Evolutionary conservation across 92 coral and sea anemone genomes (phyloP).

Genomic region (Parazoanthus atlanticus): DNA sequence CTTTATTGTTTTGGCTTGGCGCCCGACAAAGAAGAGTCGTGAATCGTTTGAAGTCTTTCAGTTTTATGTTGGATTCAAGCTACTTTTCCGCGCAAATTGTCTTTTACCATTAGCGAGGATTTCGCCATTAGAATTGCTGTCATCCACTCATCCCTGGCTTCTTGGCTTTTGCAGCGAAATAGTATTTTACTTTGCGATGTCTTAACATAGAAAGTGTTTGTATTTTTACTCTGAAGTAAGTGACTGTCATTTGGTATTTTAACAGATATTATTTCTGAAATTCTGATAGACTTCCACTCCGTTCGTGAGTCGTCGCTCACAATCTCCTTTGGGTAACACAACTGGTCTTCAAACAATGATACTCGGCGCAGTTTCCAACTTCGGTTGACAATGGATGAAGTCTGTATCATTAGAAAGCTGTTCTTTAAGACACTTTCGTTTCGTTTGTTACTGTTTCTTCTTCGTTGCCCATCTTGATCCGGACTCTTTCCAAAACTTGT

Average conservation of each 20-base stretch:
- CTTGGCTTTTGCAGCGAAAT: slow-evolving; percentile 36
- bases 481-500: slow-evolving; percentile 40
- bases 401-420: slow-evolving; percentile 32
- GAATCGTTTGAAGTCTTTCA: neutral
- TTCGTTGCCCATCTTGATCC: neutral
- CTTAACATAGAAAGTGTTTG: slow-evolving; percentile 28
- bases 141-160: slow-evolving; percentile 32
- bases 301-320: slow-evolving; percentile 19
- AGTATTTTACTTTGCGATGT: slow-evolving; percentile 28
- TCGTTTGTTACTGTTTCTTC: slow-evolving; percentile 2
- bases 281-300: slow-evolving; percentile 12
- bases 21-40: neutral
- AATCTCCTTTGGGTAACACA: slow-evolving; percentile 34
- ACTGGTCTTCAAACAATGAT: slow-evolving; percentile 1
- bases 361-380: slow-evolving; percentile 35
- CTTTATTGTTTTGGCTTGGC: neutral
- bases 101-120: slow-evolving; percentile 30
- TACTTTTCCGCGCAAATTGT: slow-evolving; percentile 5
- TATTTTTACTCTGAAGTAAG: neutral
- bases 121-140: slow-evolving; percentile 36
- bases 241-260: slow-evolving; percentile 33
- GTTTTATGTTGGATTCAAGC: neutral
- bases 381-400: slow-evolving; percentile 15
- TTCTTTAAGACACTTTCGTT: slow-evolving; percentile 13
- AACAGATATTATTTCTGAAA: slow-evolving; percentile 34